phyloP scores from a whole-genome alignment of 2,797 vertebrate genomes.

The Rhinichthys osculus region DNA sequence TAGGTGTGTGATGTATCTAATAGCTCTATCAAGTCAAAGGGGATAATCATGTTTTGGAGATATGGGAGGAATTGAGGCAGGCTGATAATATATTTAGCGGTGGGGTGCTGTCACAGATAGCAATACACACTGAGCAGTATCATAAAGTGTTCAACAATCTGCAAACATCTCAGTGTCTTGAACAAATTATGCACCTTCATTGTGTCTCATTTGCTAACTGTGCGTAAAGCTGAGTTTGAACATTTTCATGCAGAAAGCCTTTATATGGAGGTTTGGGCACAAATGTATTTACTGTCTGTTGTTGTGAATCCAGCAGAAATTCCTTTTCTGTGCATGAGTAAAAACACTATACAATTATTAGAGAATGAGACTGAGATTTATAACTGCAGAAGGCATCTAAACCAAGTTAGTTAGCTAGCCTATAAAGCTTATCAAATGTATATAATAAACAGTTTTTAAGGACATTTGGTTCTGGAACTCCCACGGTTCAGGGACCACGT shows the following conservation, averaged over 20 bases:
- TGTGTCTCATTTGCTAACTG: background rate
- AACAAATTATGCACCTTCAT: background rate
- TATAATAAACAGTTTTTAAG: background rate
- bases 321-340: background rate
- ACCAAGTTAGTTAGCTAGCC: background rate
- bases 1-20: slow-evolving; percentile 49
- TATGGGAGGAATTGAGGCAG: slow-evolving; percentile 23
- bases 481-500: background rate
- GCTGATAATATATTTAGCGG: slow-evolving; percentile 47
- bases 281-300: background rate
- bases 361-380: background rate
- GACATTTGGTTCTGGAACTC: background rate
- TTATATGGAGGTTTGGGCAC: background rate
- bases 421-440: background rate
- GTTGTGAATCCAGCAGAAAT: background rate
- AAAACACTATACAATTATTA: background rate
- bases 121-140: background rate
- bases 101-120: slow-evolving; percentile 36
- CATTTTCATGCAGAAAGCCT: background rate
- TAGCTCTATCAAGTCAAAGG: slow-evolving; percentile 52
- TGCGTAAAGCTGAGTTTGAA: background rate
- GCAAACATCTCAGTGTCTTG: slow-evolving; percentile 1
- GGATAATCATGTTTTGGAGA: slow-evolving; percentile 46
- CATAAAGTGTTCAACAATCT: slow-evolving; percentile 22
- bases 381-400: background rate